phyloP scores from a whole-genome alignment of 2,113 vertebrate genomes.

The Cololabis saira region DNA sequence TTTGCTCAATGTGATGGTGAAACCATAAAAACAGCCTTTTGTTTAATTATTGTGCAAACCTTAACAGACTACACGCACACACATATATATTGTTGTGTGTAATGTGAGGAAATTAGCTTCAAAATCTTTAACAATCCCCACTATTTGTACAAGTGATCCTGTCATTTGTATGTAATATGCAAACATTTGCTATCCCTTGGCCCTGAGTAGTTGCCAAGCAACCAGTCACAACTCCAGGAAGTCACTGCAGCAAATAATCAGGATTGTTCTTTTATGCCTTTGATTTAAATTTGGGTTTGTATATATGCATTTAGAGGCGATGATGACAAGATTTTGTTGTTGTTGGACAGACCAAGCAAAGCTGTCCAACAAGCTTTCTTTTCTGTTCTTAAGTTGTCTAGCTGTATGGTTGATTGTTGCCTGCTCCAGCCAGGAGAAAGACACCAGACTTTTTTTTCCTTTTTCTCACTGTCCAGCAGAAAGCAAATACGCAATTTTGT shows the following conservation, averaged over 20 bases:
- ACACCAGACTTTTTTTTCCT: no score
- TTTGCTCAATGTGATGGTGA: no score
- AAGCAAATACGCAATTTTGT: not conserved
- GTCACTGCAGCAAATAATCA: not conserved
- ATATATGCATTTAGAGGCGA: not conserved
- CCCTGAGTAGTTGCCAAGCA: not conserved
- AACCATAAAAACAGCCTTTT: no score
- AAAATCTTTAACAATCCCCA: not conserved
- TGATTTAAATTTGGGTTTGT: constrained; percentile 10
- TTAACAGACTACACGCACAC: no score
- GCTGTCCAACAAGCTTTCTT: not conserved
- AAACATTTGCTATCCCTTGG: constrained; percentile 1
- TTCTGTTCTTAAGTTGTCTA: not conserved
- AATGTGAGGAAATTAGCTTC: not conserved
- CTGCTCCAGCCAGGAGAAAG: no score
- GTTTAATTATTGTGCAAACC: no score
- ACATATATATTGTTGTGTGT: no score
- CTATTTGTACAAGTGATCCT: not conserved
- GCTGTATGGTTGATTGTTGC: not conserved
- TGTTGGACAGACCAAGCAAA: not conserved
- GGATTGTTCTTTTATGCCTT: not conserved
- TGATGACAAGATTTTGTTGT: no score
- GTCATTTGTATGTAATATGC: not conserved
- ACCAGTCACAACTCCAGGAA: constrained; percentile 5
- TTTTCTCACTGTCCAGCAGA: no score